Percentiles rank a stretch among this genome's conserved stretches.
These are phyloP conservation scores for Lanistes nyassanus DNA, from an alignment of 1,140 invertebrate species.

Conservation along the genomic window DNA sequence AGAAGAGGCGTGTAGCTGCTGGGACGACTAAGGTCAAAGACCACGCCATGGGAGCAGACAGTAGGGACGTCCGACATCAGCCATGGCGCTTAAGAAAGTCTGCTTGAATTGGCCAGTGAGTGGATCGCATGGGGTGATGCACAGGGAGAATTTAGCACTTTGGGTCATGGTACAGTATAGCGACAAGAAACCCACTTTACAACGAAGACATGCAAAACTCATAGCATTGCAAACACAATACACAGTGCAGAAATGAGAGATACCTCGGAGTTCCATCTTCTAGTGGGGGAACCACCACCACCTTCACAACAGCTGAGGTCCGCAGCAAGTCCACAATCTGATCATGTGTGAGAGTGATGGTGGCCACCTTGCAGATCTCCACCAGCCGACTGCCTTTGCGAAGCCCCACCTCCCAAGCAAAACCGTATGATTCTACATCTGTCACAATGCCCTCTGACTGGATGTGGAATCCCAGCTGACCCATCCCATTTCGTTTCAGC, in stretches of 20 bases:
- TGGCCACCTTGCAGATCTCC: constrained; percentile 82
- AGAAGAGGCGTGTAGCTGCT: no score
- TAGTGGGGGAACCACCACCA: constrained; percentile 84
- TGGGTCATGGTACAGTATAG: no score
- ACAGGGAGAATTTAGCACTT: no score
- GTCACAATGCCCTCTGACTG: constrained; percentile 95
- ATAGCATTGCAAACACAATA: not conserved
- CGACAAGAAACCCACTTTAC: not conserved
- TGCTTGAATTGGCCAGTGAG: no score
- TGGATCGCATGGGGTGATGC: no score
- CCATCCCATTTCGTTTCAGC: constrained; percentile 80
- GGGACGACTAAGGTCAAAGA: no score
- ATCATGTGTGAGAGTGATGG: constrained; percentile 89
- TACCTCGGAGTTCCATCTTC: constrained; percentile 75
- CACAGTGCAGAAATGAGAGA: not conserved
- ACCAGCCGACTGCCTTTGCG: constrained; percentile 89
- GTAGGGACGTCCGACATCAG: no score
- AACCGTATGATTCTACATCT: constrained; percentile 88
- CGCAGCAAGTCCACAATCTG: constrained; percentile 94
- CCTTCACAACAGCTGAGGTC: constrained; percentile 85
- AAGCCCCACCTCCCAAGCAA: constrained; percentile 90
- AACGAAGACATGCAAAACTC: not conserved
- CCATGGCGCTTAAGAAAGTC: no score
- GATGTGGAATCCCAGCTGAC: constrained; percentile 94
- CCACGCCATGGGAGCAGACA: no score